Evolutionary conservation across 2,888 invertebrate genomes (phyloP).

Genomic region (Vanessa cardui): DNA sequence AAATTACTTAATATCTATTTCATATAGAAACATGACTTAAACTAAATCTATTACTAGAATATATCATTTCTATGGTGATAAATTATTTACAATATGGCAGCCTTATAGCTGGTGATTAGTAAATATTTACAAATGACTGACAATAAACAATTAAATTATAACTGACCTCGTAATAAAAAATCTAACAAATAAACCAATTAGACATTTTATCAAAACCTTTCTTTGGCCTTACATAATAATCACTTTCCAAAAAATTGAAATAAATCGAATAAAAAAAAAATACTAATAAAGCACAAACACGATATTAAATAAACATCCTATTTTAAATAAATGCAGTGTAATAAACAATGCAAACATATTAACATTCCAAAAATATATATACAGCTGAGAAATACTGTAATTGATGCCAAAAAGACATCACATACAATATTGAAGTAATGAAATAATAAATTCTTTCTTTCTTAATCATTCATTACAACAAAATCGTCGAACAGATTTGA

Average conservation of each 20-base stretch:
- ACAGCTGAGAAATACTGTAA: not conserved
- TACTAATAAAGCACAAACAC: not conserved
- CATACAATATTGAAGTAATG: not conserved
- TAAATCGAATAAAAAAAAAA: not conserved
- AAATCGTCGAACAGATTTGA: no score
- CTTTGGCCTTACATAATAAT: slow-evolving; percentile 20
- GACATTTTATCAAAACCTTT: slow-evolving; percentile 18
- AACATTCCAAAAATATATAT: slow-evolving; percentile 1
- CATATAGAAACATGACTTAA: not conserved
- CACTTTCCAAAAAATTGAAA: not conserved
- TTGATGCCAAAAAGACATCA: not conserved
- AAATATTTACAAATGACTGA: slow-evolving; percentile 38
- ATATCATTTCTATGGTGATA: slow-evolving; percentile 32
- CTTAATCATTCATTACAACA: no score
- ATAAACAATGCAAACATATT: slow-evolving; percentile 5
- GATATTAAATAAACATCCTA: not conserved
- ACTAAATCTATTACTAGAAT: not conserved
- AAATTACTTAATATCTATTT: not conserved
- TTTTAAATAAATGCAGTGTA: slow-evolving; percentile 9
- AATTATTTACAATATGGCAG: slow-evolving; percentile 54
- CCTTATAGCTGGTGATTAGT: slow-evolving; percentile 50
- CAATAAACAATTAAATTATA: slow-evolving; percentile 9
- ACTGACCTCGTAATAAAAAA: not conserved
- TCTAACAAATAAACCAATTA: not conserved
- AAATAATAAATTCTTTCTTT: no score